These are phyloP conservation scores for Drosophila chauvacae DNA, from an alignment of 1,140 invertebrate species.

Conservation along the genomic window DNA sequence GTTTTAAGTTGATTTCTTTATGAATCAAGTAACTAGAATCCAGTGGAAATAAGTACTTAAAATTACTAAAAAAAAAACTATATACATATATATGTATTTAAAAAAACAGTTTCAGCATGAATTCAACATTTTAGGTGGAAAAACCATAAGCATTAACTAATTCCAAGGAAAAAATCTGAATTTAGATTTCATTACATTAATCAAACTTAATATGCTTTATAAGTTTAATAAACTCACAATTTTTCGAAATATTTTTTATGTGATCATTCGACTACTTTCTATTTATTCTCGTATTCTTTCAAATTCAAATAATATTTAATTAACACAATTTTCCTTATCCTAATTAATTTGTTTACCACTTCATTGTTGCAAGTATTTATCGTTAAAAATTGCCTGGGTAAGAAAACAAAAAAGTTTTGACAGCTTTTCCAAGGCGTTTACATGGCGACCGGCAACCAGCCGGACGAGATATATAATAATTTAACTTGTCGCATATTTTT, in stretches of 20 bases:
- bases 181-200: too few species aligned
- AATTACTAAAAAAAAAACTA: background rate
- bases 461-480: slow-evolving; percentile 38
- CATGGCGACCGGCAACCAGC: slow-evolving; percentile 21
- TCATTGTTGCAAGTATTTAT: slow-evolving; percentile 27
- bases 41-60: too few species aligned
- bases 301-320: slow-evolving; percentile 6
- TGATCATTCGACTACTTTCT: background rate
- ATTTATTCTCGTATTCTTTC: background rate
- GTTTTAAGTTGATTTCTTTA: background rate
- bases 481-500: slow-evolving; percentile 55
- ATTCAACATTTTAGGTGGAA: background rate
- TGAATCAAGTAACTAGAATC: background rate
- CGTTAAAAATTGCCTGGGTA: slow-evolving; percentile 18
- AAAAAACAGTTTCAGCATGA: background rate
- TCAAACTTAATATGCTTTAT: background rate
- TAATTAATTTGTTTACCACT: slow-evolving; percentile 45
- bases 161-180: too few species aligned
- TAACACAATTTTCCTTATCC: slow-evolving; percentile 28
- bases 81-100: background rate
- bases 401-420: slow-evolving; percentile 1
- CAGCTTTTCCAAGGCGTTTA: slow-evolving; percentile 41
- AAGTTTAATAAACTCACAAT: background rate
- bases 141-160: too few species aligned
- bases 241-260: background rate